A percentile compares a stretch with the other conserved stretches of the same genome.
Evolutionary conservation across 2,797 vertebrate genomes (phyloP).

Genomic region (Poecile montanus): DNA sequence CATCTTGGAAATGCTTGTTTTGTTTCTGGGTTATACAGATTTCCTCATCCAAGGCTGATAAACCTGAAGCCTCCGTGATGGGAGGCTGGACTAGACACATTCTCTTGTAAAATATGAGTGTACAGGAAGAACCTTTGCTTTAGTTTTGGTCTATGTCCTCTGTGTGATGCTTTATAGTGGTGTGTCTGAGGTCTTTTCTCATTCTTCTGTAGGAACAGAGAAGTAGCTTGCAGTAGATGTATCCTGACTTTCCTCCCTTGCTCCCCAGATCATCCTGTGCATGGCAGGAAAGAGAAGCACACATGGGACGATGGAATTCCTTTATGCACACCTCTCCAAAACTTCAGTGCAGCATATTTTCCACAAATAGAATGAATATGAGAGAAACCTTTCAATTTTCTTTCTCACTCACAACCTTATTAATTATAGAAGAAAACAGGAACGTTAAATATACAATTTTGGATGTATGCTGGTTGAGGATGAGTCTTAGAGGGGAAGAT

Average conservation of each 20-base stretch:
- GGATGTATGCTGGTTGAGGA: neutral
- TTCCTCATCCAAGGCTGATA: neutral
- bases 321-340: neutral
- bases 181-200: neutral
- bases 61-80: neutral
- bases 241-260: neutral
- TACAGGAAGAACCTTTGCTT: neutral
- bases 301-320: neutral
- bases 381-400: neutral
- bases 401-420: neutral
- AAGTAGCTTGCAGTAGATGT: neutral
- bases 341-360: neutral
- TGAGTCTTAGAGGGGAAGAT: neutral
- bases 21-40: neutral
- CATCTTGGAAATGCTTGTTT: neutral
- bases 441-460: neutral
- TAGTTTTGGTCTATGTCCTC: neutral
- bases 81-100: neutral
- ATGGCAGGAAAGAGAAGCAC: neutral
- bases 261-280: neutral
- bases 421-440: neutral
- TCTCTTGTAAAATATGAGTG: neutral
- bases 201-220: neutral
- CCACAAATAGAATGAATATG: neutral
- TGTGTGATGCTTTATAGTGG: neutral